Conservation (phyloP, 1,140 invertebrate genomes). For the Paraescarpia echinospica region DNA sequence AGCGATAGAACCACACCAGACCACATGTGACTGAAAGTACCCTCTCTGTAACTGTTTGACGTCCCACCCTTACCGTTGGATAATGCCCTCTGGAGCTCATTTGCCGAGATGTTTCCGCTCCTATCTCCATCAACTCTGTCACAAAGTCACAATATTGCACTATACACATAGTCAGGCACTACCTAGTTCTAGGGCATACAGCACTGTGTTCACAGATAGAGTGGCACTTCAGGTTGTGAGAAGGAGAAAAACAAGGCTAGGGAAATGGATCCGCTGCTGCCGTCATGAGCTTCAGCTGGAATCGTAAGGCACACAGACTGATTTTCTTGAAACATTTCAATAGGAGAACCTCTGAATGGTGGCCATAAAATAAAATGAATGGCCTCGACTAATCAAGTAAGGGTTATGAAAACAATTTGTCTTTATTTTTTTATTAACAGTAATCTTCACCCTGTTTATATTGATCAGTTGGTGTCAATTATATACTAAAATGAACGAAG, state of each 20-base stretch:
- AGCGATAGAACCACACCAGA: too few species aligned
- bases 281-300: too few species aligned
- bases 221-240: background rate
- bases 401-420: too few species aligned
- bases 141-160: slow-evolving; percentile 12
- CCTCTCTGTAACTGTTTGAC: background rate
- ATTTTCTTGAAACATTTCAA: too few species aligned
- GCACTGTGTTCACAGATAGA: background rate
- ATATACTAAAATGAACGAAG: too few species aligned
- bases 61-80: slow-evolving; percentile 32
- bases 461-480: too few species aligned
- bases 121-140: slow-evolving; percentile 73
- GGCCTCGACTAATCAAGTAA: too few species aligned
- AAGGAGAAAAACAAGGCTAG: background rate
- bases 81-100: slow-evolving; percentile 35
- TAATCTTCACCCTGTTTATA: too few species aligned
- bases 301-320: too few species aligned
- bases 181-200: background rate
- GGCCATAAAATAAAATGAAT: too few species aligned
- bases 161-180: slow-evolving; percentile 7
- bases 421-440: too few species aligned
- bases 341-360: too few species aligned
- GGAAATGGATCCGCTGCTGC: background rate
- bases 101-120: slow-evolving; percentile 55
- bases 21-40: background rate